Conservation (phyloP, 2,797 vertebrate genomes). For the Coreius guichenoti region DNA sequence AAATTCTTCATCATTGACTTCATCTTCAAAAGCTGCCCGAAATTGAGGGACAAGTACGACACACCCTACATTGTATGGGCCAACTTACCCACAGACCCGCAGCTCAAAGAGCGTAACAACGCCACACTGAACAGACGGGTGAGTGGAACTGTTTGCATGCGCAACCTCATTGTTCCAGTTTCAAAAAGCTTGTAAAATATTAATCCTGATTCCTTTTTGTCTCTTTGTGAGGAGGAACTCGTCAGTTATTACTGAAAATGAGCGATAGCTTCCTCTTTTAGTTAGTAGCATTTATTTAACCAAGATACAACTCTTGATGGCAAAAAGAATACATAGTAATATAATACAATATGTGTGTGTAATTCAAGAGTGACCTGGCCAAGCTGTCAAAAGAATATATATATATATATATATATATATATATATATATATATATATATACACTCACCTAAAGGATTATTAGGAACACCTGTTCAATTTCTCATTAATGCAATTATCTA, state of each 20-base stretch:
- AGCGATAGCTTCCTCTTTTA: not conserved
- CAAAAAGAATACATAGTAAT: not conserved
- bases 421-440: too few species aligned
- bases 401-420: too few species aligned
- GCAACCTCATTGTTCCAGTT: not conserved
- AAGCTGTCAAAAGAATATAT: too few species aligned
- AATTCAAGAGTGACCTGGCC: too few species aligned
- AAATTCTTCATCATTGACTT: constrained; percentile 98
- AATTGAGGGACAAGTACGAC: constrained; percentile 91
- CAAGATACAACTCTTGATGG: not conserved
- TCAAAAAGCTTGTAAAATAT: not conserved
- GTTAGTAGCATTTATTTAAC: constrained; percentile 4
- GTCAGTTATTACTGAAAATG: constrained; percentile 16
- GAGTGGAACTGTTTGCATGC: constrained; percentile 54
- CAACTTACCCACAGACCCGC: constrained; percentile 91
- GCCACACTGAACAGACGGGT: constrained; percentile 84
- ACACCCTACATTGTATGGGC: constrained; percentile 93
- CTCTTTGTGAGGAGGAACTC: not conserved
- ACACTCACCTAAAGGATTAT: too few species aligned
- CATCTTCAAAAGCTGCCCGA: constrained; percentile 93
- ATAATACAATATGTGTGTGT: too few species aligned
- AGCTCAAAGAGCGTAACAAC: constrained; percentile 91
- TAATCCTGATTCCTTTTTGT: not conserved
- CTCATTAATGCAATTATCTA: too few species aligned
- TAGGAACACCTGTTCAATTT: too few species aligned